Evolutionary conservation across 2,797 vertebrate species (phyloP).

Genomic region (Adelosebastes latens): DNA sequence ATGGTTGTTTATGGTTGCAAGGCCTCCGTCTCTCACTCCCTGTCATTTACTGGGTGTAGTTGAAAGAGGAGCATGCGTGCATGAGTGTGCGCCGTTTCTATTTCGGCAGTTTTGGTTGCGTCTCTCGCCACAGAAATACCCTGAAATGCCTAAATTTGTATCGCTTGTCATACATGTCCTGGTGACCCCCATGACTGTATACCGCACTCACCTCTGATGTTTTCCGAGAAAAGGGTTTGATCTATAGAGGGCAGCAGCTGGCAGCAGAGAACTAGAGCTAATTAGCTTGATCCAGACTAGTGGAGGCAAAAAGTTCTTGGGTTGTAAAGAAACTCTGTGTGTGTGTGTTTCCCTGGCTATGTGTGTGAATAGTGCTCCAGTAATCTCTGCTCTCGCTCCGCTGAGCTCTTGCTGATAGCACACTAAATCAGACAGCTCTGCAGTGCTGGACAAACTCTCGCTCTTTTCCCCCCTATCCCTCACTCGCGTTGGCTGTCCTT

Average conservation of each 20-base stretch:
- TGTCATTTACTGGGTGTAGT: conserved; percentile 77
- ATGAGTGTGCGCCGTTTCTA: conserved; percentile 46
- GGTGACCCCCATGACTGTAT: conserved; percentile 14
- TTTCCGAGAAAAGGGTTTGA: conserved; percentile 8
- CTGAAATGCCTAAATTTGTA: conserved; percentile 42
- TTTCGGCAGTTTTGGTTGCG: conserved; percentile 51
- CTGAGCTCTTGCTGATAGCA: conserved; percentile 65
- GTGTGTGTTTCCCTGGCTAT: conserved; percentile 5
- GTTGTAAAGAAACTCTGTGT: conserved; percentile 24
- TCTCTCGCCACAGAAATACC: conserved; percentile 50
- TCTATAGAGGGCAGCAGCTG: not conserved
- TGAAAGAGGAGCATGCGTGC: conserved; percentile 48
- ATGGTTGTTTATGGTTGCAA: conserved; percentile 69
- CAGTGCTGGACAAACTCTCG: conserved; percentile 60
- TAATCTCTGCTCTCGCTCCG: conserved; percentile 68
- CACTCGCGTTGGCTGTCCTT: not conserved
- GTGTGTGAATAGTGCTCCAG: conserved; percentile 44
- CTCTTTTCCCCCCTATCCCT: conserved; percentile 30
- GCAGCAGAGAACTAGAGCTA: conserved; percentile 13
- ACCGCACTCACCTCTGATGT: conserved; percentile 35
- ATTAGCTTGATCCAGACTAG: conserved; percentile 27
- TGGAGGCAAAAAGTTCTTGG: conserved; percentile 18
- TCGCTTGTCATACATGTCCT: conserved; percentile 8
- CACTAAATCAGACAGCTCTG: conserved; percentile 77
- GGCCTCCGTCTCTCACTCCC: conserved; percentile 61